Evolutionary conservation across 2,113 vertebrate genomes (phyloP).

Genomic region (Raja brachyura): DNA sequence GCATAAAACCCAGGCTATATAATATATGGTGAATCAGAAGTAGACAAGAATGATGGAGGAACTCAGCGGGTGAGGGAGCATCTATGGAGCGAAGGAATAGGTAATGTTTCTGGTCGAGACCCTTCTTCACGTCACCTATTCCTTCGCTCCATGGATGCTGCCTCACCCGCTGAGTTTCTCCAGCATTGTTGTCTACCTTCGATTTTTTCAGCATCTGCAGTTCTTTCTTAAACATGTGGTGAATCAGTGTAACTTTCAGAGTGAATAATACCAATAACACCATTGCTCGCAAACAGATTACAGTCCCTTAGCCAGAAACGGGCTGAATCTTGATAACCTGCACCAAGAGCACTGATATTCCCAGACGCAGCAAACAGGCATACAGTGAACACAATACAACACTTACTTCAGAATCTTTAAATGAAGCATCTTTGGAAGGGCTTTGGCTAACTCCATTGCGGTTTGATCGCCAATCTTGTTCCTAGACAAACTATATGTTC

Average conservation of each 20-base stretch:
- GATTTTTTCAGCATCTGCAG: no score
- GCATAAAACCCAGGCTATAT: background rate
- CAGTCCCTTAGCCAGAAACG: background rate
- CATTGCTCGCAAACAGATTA: no score
- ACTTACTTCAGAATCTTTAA: constrained; percentile 72
- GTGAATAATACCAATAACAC: background rate
- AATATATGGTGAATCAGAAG: background rate
- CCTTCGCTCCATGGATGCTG: no score
- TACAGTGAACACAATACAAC: background rate
- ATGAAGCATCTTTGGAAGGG: constrained; percentile 51
- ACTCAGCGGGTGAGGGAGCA: no score
- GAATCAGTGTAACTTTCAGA: background rate
- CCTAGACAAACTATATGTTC: constrained; percentile 56
- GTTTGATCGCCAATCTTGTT: constrained; percentile 60
- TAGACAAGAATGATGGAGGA: no score
- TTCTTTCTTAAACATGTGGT: background rate
- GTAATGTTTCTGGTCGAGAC: no score
- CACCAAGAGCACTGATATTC: background rate
- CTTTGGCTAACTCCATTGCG: constrained; percentile 55
- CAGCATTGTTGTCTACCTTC: no score
- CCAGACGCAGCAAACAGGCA: background rate
- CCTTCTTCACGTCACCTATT: no score
- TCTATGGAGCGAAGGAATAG: no score
- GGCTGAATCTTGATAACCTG: background rate
- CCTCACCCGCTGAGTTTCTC: no score